Base-by-base conservation (phyloP, 2,888 invertebrate species). In the Acleris laterana region DNA sequence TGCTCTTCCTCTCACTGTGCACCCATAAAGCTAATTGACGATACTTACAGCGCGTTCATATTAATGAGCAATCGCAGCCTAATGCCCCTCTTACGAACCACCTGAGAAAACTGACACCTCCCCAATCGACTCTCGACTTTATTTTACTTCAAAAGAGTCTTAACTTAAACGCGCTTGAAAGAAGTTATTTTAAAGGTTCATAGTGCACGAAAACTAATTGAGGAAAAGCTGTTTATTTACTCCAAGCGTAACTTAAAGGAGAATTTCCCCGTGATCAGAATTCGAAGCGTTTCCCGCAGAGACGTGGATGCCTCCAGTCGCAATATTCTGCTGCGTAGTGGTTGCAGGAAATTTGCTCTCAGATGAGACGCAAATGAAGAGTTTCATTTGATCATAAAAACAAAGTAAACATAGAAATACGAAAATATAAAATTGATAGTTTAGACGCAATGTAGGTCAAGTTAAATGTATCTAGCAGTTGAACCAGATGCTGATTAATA, bases 31-130 rank as follows among this genome's bases (percentile, higher is more conserved):
- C 65, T 65, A 65, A 65, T 65, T 65, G 65, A 65, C 65, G 60
- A 65, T 65, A 55, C 65, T 60, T 65, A 25, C 60, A 65, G 60
- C 55, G 22, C 60, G 65, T 60, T 28, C 60, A 65, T 65, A 65
- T 65, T 65, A 65, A 65, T 65, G 65, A 65, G 50, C 44, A 60
- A 61, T 65, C 65, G 22, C 42, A 50, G 59, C 49, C 60, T 63
- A 44, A 58, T 48, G 64, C 53, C 55, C 48, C 52, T 53, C 49
- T 55, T 51, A 53, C 20, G 42, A 9, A 28, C 65, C 60, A 65
- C 65, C 65, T 65, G 55, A 55, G 65, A 25, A 52, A 16, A 22
- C 16, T 16, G 7, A n/a, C 56, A 42, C 22, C 52, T n/a, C 16
- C 3, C 4, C 46, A 58, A 58, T 11, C 19, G 1, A 38, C 48